Conservation (phyloP, 2,113 vertebrate genomes). For the Aphyosemion australe region DNA sequence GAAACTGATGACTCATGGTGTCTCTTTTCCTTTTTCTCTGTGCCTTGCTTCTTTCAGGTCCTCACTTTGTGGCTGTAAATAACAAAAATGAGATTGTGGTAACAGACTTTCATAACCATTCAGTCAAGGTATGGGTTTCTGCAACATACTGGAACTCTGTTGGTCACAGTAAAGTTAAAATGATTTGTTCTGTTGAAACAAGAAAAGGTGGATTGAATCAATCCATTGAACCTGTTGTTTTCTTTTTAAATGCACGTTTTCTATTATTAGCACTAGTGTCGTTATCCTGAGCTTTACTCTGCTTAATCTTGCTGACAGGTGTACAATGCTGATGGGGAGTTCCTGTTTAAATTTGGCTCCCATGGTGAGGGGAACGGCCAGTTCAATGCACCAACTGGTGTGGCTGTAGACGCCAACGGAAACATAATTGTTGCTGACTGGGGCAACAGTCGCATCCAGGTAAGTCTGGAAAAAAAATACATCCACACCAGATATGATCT, state of each 20-base stretch:
- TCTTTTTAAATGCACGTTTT: conserved; percentile 2
- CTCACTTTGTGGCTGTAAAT: conserved; percentile 97
- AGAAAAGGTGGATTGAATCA: conserved; percentile 1
- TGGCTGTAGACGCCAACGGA: conserved; percentile 91
- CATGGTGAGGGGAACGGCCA: conserved; percentile 96
- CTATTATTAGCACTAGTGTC: not conserved
- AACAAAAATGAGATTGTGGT: conserved; percentile 98
- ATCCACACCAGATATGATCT: no score
- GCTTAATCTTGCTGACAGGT: conserved; percentile 78
- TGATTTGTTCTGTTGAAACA: not conserved
- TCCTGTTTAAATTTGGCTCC: conserved; percentile 98
- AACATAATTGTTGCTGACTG: conserved; percentile 98
- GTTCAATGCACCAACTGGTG: conserved; percentile 95
- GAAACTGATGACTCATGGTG: conserved; percentile 43
- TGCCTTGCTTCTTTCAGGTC: conserved; percentile 78
- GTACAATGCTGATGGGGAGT: conserved; percentile 94
- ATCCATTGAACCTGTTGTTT: not conserved
- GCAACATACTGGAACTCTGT: not conserved
- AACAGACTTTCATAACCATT: conserved; percentile 98
- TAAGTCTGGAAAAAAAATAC: conserved; percentile 48
- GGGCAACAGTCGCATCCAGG: conserved; percentile 98
- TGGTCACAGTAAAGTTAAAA: not conserved
- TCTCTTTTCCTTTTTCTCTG: conserved; percentile 18
- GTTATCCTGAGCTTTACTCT: not conserved
- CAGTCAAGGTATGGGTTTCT: conserved; percentile 88